A percentile compares a stretch with the other conserved stretches of the same genome.
Evolutionary conservation across 1,140 invertebrate species (phyloP).

Genomic region (Medauroidea extradentata): DNA sequence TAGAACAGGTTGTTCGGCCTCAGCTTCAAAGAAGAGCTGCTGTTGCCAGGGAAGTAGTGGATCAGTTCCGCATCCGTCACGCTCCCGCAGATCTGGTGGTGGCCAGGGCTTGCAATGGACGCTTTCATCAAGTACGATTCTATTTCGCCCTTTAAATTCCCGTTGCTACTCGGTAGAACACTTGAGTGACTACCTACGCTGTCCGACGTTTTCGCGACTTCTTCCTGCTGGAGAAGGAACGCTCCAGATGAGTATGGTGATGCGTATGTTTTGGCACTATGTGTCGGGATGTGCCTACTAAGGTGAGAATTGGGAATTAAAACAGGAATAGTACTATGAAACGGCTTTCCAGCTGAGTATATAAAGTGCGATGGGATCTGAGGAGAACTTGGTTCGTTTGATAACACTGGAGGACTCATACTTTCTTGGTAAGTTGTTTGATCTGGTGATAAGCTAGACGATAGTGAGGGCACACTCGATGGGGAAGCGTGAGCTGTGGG

Average conservation of each 20-base stretch:
- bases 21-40: conserved; percentile 14
- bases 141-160: conserved; percentile 2
- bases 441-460: conserved; percentile 60
- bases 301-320: background rate
- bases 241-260: conserved; percentile 4
- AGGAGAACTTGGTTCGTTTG: background rate
- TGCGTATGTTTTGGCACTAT: conserved; percentile 8
- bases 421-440: conserved; percentile 68
- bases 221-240: conserved; percentile 1
- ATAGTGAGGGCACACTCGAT: conserved; percentile 50
- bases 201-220: too few species aligned
- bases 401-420: conserved; percentile 61
- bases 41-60: conserved; percentile 4
- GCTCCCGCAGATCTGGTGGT: conserved; percentile 5
- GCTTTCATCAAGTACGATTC: conserved; percentile 7
- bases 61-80: conserved; percentile 7
- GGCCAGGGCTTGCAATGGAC: background rate
- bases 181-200: too few species aligned
- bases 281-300: conserved; percentile 1
- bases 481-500: conserved; percentile 25
- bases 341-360: background rate
- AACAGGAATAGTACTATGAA: background rate
- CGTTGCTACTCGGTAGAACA: background rate
- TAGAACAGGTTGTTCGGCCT: conserved; percentile 19
- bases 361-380: background rate